Conservation (phyloP, 2,113 vertebrate species). For the Equus quagga region DNA sequence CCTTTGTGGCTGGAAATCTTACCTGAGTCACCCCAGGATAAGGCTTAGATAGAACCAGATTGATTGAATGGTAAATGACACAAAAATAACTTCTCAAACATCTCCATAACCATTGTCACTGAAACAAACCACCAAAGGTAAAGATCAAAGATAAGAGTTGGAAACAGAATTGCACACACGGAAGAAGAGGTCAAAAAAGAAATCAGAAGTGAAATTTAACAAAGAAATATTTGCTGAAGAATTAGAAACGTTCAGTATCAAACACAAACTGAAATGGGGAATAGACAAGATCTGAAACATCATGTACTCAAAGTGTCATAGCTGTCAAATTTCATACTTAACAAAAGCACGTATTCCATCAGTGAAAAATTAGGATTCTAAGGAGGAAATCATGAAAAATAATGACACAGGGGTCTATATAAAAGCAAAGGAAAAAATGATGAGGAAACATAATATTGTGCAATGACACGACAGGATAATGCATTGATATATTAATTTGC, state of each 20-base stretch:
- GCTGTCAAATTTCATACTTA: conserved; percentile 16
- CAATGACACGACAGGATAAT: not conserved
- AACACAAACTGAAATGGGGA: not conserved
- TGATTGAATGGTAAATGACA: not conserved
- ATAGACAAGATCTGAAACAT: not conserved
- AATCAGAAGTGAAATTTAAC: conserved; percentile 22
- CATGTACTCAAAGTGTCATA: not conserved
- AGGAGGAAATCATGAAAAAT: conserved; percentile 10
- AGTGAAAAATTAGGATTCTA: not conserved
- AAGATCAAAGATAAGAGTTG: not conserved
- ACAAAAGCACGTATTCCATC: not conserved
- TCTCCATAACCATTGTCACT: not conserved
- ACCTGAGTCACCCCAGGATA: not conserved
- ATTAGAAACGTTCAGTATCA: conserved; percentile 30
- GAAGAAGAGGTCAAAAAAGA: conserved; percentile 25
- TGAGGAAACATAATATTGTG: not conserved
- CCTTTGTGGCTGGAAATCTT: not conserved
- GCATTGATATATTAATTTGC: not conserved
- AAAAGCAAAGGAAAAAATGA: not conserved
- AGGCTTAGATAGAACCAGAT: not conserved
- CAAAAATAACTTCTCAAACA: not conserved
- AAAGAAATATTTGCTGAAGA: conserved; percentile 30
- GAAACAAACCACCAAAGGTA: not conserved
- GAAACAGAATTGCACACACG: not conserved
- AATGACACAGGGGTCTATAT: not conserved